phyloP scores from a whole-genome alignment of 2,113 vertebrate genomes.

The Hipposideros armiger region DNA sequence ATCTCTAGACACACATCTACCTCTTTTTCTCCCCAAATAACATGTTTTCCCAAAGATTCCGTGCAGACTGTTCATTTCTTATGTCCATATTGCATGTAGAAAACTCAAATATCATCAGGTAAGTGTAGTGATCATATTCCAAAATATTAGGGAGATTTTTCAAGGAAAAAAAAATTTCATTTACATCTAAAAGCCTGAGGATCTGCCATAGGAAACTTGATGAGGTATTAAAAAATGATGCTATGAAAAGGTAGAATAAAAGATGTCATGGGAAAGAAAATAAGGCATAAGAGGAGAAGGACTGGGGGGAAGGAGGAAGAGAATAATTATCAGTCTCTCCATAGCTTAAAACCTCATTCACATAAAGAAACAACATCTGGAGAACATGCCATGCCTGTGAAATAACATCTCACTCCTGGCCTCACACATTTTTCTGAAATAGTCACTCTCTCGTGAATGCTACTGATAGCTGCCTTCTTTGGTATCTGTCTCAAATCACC shows the following conservation, averaged over 20 bases:
- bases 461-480: neutral
- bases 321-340: neutral
- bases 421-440: neutral
- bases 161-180: neutral
- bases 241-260: neutral
- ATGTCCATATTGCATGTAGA: neutral
- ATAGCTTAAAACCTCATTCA: neutral
- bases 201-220: neutral
- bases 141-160: neutral
- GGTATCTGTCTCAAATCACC: neutral
- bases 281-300: neutral
- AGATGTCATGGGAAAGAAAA: neutral
- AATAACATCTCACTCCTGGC: neutral
- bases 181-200: neutral
- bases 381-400: neutral
- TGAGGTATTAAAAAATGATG: neutral
- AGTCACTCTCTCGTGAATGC: neutral
- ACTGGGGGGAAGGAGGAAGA: neutral
- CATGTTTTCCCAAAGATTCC: neutral
- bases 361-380: neutral
- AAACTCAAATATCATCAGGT: conserved; percentile 25
- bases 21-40: neutral
- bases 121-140: neutral
- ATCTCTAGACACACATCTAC: neutral
- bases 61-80: neutral